phyloP scores from a whole-genome alignment of 2,797 vertebrate species.

The Clarias fuscus region DNA sequence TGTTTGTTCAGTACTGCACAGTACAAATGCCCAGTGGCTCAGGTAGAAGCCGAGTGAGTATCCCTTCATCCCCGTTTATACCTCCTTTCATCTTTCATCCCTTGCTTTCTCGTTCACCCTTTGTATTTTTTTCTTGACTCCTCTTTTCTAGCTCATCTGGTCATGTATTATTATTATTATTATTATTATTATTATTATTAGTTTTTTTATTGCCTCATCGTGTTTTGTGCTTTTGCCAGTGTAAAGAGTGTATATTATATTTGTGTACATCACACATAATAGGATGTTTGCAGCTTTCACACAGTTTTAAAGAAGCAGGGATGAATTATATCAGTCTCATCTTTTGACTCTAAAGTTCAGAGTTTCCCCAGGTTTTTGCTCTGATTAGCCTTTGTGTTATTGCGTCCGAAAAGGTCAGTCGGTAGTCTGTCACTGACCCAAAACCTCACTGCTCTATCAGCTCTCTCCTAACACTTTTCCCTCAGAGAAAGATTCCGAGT shows the following conservation, averaged over 20 bases:
- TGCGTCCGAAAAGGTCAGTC: neutral
- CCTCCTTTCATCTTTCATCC: constrained; percentile 9
- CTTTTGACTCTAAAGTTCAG: neutral
- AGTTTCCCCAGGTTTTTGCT: neutral
- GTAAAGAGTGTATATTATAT: neutral
- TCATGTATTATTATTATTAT: no score
- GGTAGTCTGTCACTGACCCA: neutral
- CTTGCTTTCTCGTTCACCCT: neutral
- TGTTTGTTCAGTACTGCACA: constrained; percentile 87
- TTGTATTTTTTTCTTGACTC: neutral
- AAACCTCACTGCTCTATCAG: neutral
- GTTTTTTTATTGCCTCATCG: neutral
- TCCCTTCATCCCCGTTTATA: constrained; percentile 7
- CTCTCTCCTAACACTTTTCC: neutral
- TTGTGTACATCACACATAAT: neutral
- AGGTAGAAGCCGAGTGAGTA: constrained; percentile 84
- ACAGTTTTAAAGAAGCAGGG: neutral
- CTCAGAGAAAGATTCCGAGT: neutral
- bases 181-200: no score
- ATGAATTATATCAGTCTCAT: neutral
- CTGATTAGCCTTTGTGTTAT: neutral
- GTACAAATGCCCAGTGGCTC: constrained; percentile 84
- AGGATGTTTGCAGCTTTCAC: neutral
- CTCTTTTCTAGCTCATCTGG: neutral
- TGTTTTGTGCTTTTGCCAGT: neutral